Percentiles rank a stretch among this genome's conserved stretches.
Evolutionary conservation across 2,113 vertebrate genomes (phyloP).

Genomic region (Camelus dromedarius): DNA sequence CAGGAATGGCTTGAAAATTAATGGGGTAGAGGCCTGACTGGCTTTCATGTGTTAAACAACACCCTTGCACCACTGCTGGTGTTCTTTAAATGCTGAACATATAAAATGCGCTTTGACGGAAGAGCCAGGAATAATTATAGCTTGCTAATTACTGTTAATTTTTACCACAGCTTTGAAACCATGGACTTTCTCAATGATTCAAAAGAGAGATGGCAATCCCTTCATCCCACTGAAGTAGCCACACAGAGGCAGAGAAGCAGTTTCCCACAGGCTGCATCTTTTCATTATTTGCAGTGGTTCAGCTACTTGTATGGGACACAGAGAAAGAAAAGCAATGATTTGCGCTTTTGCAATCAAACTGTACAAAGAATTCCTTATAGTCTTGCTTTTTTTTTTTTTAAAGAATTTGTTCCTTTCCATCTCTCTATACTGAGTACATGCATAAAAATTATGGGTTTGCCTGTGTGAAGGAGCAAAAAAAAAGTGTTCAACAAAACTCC

Average conservation of each 20-base stretch:
- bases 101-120: constrained; percentile 58
- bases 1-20: constrained; percentile 69
- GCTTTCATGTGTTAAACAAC: constrained; percentile 66
- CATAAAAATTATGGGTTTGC: background rate
- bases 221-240: constrained; percentile 3
- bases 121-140: constrained; percentile 71
- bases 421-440: background rate
- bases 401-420: background rate
- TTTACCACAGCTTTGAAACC: constrained; percentile 73
- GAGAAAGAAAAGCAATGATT: background rate
- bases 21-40: constrained; percentile 31
- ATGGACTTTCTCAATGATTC: constrained; percentile 75
- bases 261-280: constrained; percentile 22
- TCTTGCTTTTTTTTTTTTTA: background rate
- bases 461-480: background rate
- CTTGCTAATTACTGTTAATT: constrained; percentile 79
- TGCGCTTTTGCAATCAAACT: background rate
- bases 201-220: constrained; percentile 35
- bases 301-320: background rate
- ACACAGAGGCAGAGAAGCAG: background rate
- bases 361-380: background rate
- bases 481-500: background rate
- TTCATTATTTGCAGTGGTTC: background rate
- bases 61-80: background rate
- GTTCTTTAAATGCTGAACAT: constrained; percentile 56